Percentiles rank a stretch among this genome's conserved stretches.
These are phyloP conservation scores for Frankliniella intonsa DNA, from an alignment of 2,888 invertebrate genomes.

Conservation along the genomic window DNA sequence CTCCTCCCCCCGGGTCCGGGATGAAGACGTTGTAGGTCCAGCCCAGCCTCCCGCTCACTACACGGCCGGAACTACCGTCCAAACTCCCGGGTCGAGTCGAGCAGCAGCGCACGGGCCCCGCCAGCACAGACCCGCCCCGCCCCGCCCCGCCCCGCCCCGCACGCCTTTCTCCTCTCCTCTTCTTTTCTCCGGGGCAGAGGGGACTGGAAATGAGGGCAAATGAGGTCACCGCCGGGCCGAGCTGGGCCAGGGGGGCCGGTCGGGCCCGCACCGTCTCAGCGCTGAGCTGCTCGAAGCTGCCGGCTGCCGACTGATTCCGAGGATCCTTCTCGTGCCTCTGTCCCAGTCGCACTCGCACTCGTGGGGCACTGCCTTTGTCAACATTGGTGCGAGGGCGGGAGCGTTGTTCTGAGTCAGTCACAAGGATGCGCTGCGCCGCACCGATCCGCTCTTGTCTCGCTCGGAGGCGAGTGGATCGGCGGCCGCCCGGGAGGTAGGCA, in stretches of 20 bases:
- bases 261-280: no score
- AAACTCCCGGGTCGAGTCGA: no score
- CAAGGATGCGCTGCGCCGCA: neutral
- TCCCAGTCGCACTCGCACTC: neutral
- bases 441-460: no score
- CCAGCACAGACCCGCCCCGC: neutral
- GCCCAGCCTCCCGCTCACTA: no score
- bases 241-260: neutral
- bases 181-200: conserved; percentile 30
- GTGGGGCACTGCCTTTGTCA: neutral
- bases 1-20: no score
- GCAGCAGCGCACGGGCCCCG: neutral
- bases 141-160: neutral
- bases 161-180: conserved; percentile 35
- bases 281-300: neutral
- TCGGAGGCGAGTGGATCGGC: no score
- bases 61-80: no score
- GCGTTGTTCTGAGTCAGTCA: neutral
- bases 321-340: neutral
- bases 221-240: neutral
- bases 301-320: neutral
- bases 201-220: conserved; percentile 30
- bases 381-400: neutral
- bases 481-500: no score
- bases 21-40: no score